Base-by-base conservation (phyloP, 2,888 invertebrate species). In the Nomada goodeniana region DNA sequence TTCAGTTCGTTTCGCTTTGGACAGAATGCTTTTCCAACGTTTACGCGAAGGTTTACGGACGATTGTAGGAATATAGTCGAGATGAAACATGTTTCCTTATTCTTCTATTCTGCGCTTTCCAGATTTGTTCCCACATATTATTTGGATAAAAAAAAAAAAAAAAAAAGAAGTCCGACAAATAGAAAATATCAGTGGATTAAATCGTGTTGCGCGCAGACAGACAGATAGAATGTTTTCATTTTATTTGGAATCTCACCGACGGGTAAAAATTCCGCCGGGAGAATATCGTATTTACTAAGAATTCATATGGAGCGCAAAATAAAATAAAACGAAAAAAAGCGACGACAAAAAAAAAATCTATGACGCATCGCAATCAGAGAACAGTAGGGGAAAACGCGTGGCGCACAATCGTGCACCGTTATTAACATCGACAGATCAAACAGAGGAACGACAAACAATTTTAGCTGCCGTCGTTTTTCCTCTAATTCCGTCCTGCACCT, bases 391-490 rank as follows among this genome's bases (percentile, higher is more conserved):
- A 50, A 52, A 50, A 52, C 57, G 55, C 11, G 13, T 29, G n/a
- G n/a, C 61, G 53, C 50, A 59, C 64, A 44, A 67, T 55, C 59
- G 69, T 29, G 10, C 53, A 18, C 29, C 55, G 36, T 80, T 79
- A 80, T 80, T 80, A 80, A 79, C 72, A 57, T 79, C 68, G 72
- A 36, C 67, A 67, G 26, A 47, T 59, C 64, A 79, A 72, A 79
- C 73, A 79, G 57, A 52, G 29, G 52, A 26, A 53, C 20, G 63
- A 68, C 79, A 69, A 79, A 80, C 72, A 73, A 78, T 78, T 78
- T 68, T 15, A 61, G 20, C 20, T 26, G 23, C 44, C 53, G 60
- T n/a, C 47, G 70, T 64, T 60, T 20, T 50, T n/a, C 29, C 23
- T 44, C 52, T 15, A 67, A 78, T 72, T 80, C 55, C 61, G 67